A percentile compares a stretch with the other conserved stretches of the same genome.
Evolutionary conservation across 2,113 vertebrate genomes (phyloP).

Genomic region (Corythornis vintsioides): DNA sequence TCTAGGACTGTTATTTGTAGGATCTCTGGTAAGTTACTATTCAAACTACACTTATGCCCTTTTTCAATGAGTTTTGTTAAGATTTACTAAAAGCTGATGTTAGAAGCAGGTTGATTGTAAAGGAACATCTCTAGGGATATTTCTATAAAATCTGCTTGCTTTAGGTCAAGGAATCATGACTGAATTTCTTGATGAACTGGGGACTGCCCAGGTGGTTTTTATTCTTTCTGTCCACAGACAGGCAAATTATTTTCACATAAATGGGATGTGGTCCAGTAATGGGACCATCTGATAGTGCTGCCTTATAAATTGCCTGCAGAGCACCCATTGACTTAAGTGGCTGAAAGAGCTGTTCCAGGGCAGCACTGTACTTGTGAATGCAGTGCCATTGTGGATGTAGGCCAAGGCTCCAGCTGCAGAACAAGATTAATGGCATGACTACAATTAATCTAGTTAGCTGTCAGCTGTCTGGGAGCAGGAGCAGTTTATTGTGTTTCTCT

Average conservation of each 20-base stretch:
- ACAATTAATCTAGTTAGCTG: not conserved
- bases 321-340: not conserved
- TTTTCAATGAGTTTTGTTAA: not conserved
- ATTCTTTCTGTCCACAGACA: not conserved
- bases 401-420: not conserved
- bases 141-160: not conserved
- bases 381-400: not conserved
- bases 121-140: not conserved
- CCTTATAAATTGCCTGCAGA: not conserved
- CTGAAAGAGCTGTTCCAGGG: not conserved
- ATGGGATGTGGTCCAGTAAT: not conserved
- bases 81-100: not conserved
- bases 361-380: not conserved
- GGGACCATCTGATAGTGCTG: not conserved
- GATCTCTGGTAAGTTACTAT: constrained; percentile 78
- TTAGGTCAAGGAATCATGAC: not conserved
- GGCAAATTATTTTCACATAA: not conserved
- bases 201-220: not conserved
- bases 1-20: constrained; percentile 76
- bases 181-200: not conserved
- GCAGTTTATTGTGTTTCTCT: not conserved
- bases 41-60: not conserved
- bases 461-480: not conserved
- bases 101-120: not conserved
- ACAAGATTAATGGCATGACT: not conserved